These are phyloP conservation scores for Mystacornis crossleyi DNA, from an alignment of 2,113 vertebrate species.

Conservation along the genomic window DNA sequence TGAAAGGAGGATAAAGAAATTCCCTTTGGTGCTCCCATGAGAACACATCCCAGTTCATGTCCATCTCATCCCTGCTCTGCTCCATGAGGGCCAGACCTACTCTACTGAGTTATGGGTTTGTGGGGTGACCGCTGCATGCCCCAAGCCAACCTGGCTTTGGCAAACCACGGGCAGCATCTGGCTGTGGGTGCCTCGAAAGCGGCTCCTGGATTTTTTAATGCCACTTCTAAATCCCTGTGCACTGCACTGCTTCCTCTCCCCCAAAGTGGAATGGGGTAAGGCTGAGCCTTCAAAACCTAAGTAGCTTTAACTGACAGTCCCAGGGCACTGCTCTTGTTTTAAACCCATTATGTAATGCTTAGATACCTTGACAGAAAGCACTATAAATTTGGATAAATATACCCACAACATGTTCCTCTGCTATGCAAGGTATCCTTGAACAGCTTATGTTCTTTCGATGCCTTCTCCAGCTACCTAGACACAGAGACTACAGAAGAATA, in stretches of 20 bases:
- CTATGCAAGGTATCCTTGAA: not conserved
- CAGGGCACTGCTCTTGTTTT: not conserved
- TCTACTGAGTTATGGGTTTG: not conserved
- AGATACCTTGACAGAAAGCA: not conserved
- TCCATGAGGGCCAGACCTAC: not conserved
- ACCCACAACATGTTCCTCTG: not conserved
- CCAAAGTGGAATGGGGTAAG: not conserved
- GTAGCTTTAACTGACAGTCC: not conserved
- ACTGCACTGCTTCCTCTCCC: not conserved
- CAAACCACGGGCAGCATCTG: not conserved
- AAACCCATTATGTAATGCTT: not conserved
- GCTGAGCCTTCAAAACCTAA: not conserved
- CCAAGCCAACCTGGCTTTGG: not conserved
- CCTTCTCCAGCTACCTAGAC: too few species aligned
- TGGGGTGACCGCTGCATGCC: not conserved
- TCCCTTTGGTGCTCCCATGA: not conserved
- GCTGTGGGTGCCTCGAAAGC: not conserved
- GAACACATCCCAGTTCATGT: not conserved
- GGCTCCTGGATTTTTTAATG: not conserved
- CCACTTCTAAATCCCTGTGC: not conserved
- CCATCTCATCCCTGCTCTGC: not conserved
- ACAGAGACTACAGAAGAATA: too few species aligned
- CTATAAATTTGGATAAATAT: not conserved
- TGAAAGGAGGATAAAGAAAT: not conserved
- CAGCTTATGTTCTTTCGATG: not conserved